Evolutionary conservation across 2,113 vertebrate species (phyloP).

Genomic region (Hippolais icterina): DNA sequence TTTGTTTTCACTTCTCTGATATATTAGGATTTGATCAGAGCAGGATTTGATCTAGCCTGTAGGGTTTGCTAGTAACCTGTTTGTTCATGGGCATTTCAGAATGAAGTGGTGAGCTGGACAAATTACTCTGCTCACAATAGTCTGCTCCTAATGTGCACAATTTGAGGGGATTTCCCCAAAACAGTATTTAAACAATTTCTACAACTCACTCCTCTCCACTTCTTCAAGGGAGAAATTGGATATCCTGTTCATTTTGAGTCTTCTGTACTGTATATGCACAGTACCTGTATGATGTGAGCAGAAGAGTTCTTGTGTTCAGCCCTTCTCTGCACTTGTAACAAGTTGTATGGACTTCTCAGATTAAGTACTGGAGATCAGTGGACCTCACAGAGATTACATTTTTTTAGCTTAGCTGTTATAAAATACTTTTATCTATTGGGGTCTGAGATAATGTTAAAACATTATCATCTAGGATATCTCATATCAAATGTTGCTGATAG

Average conservation of each 20-base stretch:
- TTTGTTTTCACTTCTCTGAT: not conserved
- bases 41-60: not conserved
- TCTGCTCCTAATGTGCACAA: accelerated
- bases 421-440: not conserved
- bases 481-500: not conserved
- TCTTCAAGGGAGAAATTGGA: not conserved
- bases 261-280: not conserved
- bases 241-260: not conserved
- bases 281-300: not conserved
- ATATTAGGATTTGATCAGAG: not conserved
- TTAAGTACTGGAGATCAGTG: not conserved
- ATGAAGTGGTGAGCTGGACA: not conserved
- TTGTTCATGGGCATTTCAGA: not conserved
- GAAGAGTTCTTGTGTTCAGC: not conserved
- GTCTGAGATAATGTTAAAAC: not conserved
- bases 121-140: not conserved
- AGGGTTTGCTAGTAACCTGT: not conserved
- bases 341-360: not conserved
- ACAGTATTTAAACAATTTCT: not conserved
- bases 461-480: not conserved
- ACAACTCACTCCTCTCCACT: not conserved
- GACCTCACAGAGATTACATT: not conserved
- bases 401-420: not conserved
- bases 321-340: not conserved
- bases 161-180: not conserved